Evolutionary conservation across 2,113 vertebrate species (phyloP), one percentile per base, ranked within the genome.

Genomic region (Galemys pyrenaicus): DNA sequence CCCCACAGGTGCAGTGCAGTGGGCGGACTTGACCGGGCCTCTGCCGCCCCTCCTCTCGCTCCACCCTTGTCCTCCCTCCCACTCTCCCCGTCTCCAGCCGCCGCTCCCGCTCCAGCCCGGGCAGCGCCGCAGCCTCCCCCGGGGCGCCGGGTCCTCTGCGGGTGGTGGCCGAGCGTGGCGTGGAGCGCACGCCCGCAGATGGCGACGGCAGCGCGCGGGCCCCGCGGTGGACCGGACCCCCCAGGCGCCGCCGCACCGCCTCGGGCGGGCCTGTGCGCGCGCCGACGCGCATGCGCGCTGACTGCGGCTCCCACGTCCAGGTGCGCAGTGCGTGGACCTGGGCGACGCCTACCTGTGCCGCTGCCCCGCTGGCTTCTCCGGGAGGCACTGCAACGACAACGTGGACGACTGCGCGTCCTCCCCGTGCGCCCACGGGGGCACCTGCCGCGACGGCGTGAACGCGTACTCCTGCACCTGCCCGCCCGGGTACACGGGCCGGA

Each of bases 261-360:
- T 9, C 44, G 9, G 44, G 44, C 44, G 44, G 44, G 44, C 5
- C 44, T 9, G 5, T 44, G 49, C n/a, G n/a, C n/a, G n/a, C n/a
- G n/a, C n/a, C n/a, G 49, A 2, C 11, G 49, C 49, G 49, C 49
- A 51, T 20, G 58, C 58, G 20, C 22, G 58, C 26, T 60, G 58
- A 60, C 24, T 2, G 26, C 24, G 26, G 58, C 58, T 26, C 58
- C 58, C 26, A 28, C 94, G 84, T 95, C 98, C 96, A 99, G 99
- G 98, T 95, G 99, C 99, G 67, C 99, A 98, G 91, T 99, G 99
- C 49, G 98, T 99, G 0, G 99, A 99, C 92, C 98, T 99, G 62
- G 99, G 99, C 24, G 99, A 99, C 91, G 98, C 99, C 6, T 99
- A 99, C 92, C 98, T 99, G 90, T 99, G 99, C 97, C 99, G 99